Percentiles rank a stretch among this genome's conserved stretches.
phyloP scores from a whole-genome alignment of 1,140 invertebrate species.

The Sweltsa coloradensis region DNA sequence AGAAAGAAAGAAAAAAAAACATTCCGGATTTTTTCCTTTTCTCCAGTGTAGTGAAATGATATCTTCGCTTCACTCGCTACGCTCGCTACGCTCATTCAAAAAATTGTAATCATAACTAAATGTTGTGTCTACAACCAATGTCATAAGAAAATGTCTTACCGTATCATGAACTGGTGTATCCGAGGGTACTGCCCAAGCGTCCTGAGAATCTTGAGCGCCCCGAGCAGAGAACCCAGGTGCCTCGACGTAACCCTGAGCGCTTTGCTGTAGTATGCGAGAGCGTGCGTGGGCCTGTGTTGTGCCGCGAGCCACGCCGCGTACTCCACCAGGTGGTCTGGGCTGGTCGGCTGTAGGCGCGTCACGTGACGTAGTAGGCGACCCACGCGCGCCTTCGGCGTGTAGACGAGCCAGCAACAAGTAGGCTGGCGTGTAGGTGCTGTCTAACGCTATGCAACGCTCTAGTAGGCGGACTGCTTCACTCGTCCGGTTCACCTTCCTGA shows the following conservation, averaged over 20 bases:
- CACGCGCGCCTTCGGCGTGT: slow-evolving; percentile 26
- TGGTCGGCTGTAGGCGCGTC: slow-evolving; percentile 43
- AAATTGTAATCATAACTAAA: too few species aligned
- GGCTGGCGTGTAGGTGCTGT: slow-evolving; percentile 51
- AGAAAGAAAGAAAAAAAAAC: too few species aligned
- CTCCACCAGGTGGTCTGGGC: slow-evolving; percentile 50
- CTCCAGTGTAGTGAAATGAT: too few species aligned
- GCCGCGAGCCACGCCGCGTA: slow-evolving; percentile 47
- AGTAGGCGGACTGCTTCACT: slow-evolving; percentile 51
- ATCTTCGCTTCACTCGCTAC: too few species aligned
- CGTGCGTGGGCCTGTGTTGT: slow-evolving; percentile 15
- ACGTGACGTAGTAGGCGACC: slow-evolving; percentile 39
- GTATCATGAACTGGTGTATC: slow-evolving; percentile 46
- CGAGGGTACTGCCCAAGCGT: slow-evolving; percentile 45
- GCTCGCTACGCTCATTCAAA: too few species aligned
- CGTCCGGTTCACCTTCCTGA: slow-evolving; percentile 51
- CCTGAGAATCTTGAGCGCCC: slow-evolving; percentile 42
- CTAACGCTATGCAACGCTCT: slow-evolving; percentile 47
- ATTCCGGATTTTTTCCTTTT: too few species aligned
- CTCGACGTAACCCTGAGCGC: slow-evolving; percentile 37
- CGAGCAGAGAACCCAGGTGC: slow-evolving; percentile 38
- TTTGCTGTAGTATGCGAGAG: slow-evolving; percentile 42
- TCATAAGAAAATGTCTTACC: too few species aligned
- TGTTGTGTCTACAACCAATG: too few species aligned
- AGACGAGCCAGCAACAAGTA: slow-evolving; percentile 50